Conservation (phyloP, 2,797 vertebrate species). For the Acipenser oxyrinchus region DNA sequence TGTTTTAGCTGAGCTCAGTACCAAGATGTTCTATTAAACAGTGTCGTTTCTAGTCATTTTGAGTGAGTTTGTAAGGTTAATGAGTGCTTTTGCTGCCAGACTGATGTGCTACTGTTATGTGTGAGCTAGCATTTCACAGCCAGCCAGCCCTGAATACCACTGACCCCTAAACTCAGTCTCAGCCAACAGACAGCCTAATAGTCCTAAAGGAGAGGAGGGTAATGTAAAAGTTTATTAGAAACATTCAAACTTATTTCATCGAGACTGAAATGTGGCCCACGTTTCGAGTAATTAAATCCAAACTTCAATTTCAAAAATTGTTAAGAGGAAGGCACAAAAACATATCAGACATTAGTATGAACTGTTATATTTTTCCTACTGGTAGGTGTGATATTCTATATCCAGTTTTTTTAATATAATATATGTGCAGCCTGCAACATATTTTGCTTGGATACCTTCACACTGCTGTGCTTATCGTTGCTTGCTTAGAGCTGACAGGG, state of each 20-base stretch:
- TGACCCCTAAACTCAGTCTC: constrained; percentile 16
- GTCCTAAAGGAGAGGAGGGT: constrained; percentile 27
- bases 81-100: neutral
- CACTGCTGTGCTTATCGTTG: constrained; percentile 34
- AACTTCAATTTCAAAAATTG: constrained; percentile 36
- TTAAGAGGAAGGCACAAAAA: constrained; percentile 17
- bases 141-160: constrained; percentile 7
- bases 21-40: too few species aligned
- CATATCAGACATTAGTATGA: constrained; percentile 45
- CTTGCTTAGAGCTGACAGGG: constrained; percentile 32
- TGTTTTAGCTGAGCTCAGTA: too few species aligned
- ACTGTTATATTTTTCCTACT: constrained; percentile 39
- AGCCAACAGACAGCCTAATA: constrained; percentile 15
- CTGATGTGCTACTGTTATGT: constrained; percentile 1
- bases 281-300: constrained; percentile 52
- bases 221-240: constrained; percentile 24
- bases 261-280: constrained; percentile 41
- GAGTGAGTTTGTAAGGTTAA: neutral
- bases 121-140: constrained; percentile 11
- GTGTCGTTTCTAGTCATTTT: too few species aligned
- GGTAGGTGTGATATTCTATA: constrained; percentile 50
- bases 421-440: constrained; percentile 38
- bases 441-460: constrained; percentile 53
- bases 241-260: constrained; percentile 26
- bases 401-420: constrained; percentile 47